A percentile compares a stretch with the other conserved stretches of the same genome.
Conservation (phyloP, 2,113 vertebrate species). For the Xenopus laevis region DNA sequence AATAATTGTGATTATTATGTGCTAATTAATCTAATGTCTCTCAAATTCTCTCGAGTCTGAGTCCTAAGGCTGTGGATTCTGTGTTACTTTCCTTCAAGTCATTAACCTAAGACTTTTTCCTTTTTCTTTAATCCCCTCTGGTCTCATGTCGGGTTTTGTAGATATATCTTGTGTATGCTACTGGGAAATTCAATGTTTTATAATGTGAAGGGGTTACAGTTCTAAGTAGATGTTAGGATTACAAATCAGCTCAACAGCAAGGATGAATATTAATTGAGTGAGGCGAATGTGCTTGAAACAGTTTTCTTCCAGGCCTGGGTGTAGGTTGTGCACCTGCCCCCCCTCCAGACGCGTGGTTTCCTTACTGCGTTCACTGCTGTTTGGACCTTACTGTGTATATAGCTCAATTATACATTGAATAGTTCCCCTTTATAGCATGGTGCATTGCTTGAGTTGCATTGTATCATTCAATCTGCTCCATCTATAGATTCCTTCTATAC, state of each 20-base stretch:
- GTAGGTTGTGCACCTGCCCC: too few relatives aligned
- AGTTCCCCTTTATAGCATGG: too few relatives aligned
- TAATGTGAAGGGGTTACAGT: slow-evolving; percentile 27
- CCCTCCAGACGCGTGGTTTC: too few relatives aligned
- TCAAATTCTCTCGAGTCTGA: slow-evolving; percentile 29
- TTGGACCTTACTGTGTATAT: too few relatives aligned
- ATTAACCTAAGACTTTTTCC: slow-evolving; percentile 28
- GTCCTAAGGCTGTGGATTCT: neutral
- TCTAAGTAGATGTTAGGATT: slow-evolving; percentile 13
- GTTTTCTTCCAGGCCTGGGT: too few relatives aligned
- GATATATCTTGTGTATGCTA: neutral
- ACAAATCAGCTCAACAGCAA: neutral
- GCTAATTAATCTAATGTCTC: slow-evolving; percentile 35
- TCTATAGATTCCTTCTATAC: too few relatives aligned
- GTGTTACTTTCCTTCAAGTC: slow-evolving; percentile 22
- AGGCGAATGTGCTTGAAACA: too few relatives aligned
- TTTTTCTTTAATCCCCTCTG: slow-evolving; percentile 29
- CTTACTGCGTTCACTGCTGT: too few relatives aligned
- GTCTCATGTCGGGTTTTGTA: slow-evolving; percentile 7
- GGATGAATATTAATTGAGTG: neutral
- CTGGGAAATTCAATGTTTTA: slow-evolving; percentile 19
- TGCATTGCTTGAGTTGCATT: too few relatives aligned
- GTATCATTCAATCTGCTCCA: too few relatives aligned
- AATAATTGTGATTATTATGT: slow-evolving; percentile 34
- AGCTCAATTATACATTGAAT: too few relatives aligned